A percentile compares a stretch with the other conserved stretches of the same genome.
phyloP scores from a whole-genome alignment of 1,140 invertebrate species.

The Scaptomyza montana region DNA sequence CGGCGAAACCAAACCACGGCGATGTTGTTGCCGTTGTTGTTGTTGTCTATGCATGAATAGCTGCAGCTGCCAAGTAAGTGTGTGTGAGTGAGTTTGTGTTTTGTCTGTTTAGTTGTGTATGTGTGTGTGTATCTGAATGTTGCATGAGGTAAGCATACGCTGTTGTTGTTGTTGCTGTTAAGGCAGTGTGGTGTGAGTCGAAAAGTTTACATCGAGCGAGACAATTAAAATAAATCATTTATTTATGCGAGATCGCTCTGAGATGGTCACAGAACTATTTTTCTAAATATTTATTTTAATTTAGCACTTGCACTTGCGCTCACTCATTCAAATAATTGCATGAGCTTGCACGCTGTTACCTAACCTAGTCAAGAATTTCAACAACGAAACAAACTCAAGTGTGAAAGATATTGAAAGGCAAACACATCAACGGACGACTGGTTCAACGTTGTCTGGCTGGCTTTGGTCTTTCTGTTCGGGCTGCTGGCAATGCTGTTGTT shows the following conservation, averaged over 20 bases:
- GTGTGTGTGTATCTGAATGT: conserved; percentile 52
- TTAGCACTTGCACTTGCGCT: too few species aligned
- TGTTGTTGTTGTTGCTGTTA: conserved; percentile 40
- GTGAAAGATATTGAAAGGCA: conserved; percentile 68
- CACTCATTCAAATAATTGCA: not conserved
- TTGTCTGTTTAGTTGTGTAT: conserved; percentile 19
- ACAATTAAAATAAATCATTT: conserved; percentile 42
- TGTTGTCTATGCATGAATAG: conserved; percentile 57
- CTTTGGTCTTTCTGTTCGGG: conserved; percentile 14
- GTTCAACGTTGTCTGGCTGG: conserved; percentile 52
- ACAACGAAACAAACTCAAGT: conserved; percentile 17
- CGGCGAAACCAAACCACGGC: conserved; percentile 7
- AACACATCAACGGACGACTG: conserved; percentile 55
- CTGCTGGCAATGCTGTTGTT: conserved; percentile 25
- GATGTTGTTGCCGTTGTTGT: not conserved
- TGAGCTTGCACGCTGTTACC: not conserved
- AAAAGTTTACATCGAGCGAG: conserved; percentile 51
- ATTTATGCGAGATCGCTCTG: conserved; percentile 12
- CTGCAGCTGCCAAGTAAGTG: conserved; percentile 60
- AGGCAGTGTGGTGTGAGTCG: conserved; percentile 44
- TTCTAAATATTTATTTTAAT: too few species aligned
- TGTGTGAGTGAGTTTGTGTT: conserved; percentile 26
- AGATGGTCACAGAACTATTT: too few species aligned
- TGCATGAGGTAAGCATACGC: conserved; percentile 76
- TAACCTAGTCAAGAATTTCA: conserved; percentile 4